Evolutionary conservation across 1,140 invertebrate species (phyloP), one percentile per base, ranked within the genome.

Genomic region (Lasaia peninsularis): DNA sequence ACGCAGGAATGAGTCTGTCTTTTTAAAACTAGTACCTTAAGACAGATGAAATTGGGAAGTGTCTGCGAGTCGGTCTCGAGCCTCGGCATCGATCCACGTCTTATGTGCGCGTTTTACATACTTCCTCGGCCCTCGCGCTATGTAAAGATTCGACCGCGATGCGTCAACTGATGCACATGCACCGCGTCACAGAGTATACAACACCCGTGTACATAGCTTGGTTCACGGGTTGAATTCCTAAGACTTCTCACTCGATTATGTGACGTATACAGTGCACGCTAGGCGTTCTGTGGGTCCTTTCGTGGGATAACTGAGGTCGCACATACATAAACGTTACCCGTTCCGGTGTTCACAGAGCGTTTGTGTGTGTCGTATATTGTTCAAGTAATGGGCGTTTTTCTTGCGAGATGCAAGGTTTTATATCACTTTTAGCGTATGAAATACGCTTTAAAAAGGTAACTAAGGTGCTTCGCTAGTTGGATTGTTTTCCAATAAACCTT

Each of bases 91-190:
- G 84, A 87, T 87, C 81, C 81, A 71, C 67, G 70, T 73, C 79
- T 83, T 83, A 83, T 85, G 63, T 87, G 77, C 77, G 68, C 63
- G 72, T 71, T 80, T 80, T 84, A 84, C 80, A 87, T 84, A 82
- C 71, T 78, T 78, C 73, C 73, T 70, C 71, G 62, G 65, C 66
- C 67, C 72, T 79, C 78, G 70, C 71, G 67, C 75, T 83, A 80
- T 82, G 78, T 85, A 77, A 78, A 78, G 80, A 80, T 81, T 78
- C 71, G 76, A 83, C 75, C 73, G 79, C 76, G 78, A 84, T 86
- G 84, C 79, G 79, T 82, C 79, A 87, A 83, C 79, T 70, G 68
- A 82, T 85, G 81, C 81, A 87, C 73, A 79, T 80, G 76, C 80
- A 79, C 68, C 70, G 68, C 78, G 62, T 65, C 53, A 65, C 62